Evolutionary conservation across 1,140 invertebrate genomes (phyloP).

Genomic region (Hyposmocoma kahamanoa): DNA sequence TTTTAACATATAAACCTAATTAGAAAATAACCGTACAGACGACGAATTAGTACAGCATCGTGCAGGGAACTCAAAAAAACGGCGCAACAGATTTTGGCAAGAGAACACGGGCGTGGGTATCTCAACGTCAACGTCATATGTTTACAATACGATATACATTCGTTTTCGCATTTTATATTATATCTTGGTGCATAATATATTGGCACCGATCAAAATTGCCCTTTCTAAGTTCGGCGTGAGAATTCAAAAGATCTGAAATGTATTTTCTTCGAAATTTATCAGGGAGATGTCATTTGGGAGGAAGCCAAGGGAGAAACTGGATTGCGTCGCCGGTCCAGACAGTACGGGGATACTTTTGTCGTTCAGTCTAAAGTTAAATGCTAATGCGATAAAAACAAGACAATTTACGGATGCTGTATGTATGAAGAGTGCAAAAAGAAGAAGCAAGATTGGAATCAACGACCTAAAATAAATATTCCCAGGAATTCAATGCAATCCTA

Average conservation of each 20-base stretch:
- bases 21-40: slow-evolving; percentile 20
- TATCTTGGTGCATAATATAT: slow-evolving; percentile 17
- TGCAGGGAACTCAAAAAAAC: slow-evolving; percentile 10
- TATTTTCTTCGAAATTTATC: slow-evolving; percentile 34
- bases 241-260: slow-evolving; percentile 6
- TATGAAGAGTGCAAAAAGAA: too few species aligned
- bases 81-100: slow-evolving; percentile 39
- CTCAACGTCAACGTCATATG: slow-evolving; percentile 23
- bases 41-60: slow-evolving; percentile 16
- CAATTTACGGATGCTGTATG: too few species aligned
- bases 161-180: not conserved
- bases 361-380: slow-evolving; percentile 11
- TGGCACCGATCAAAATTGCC: slow-evolving; percentile 14
- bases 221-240: not conserved
- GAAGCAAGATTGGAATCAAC: too few species aligned
- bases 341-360: slow-evolving; percentile 9
- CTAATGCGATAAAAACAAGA: too few species aligned
- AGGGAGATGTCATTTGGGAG: slow-evolving; percentile 42
- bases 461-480: too few species aligned
- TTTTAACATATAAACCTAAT: slow-evolving; percentile 9
- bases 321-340: slow-evolving; percentile 6
- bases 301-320: slow-evolving; percentile 36
- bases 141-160: slow-evolving; percentile 21
- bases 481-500: too few species aligned
- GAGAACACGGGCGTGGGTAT: slow-evolving; percentile 25